These are phyloP conservation scores for Gobio occitaniae DNA, from an alignment of 2,797 vertebrate genomes.

Conservation along the genomic window DNA sequence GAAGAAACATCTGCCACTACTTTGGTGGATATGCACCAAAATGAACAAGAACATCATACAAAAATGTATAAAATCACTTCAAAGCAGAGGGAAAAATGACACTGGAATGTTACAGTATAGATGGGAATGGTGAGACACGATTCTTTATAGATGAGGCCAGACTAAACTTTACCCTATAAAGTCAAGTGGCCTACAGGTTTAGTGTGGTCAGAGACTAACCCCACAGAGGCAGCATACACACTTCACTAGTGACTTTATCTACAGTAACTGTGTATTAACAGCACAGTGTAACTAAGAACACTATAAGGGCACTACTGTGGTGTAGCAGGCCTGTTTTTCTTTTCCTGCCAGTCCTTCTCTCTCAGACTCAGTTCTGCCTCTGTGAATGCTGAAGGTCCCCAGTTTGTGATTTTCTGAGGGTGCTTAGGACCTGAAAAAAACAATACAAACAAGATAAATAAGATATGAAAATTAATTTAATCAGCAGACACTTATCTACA, in stretches of 20 bases:
- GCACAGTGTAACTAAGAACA: slow-evolving; percentile 35
- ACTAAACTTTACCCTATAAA: slow-evolving; percentile 17
- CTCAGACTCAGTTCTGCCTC: slow-evolving; percentile 87
- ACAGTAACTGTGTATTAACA: slow-evolving; percentile 15
- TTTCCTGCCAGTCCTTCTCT: slow-evolving; percentile 91
- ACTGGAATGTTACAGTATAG: slow-evolving; percentile 52
- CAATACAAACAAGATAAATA: slow-evolving; percentile 3
- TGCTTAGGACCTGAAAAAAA: slow-evolving; percentile 85
- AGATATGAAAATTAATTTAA: neutral
- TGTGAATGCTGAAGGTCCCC: slow-evolving; percentile 93
- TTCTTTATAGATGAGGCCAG: slow-evolving; percentile 39
- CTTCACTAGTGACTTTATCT: slow-evolving; percentile 46
- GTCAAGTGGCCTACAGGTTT: slow-evolving; percentile 40
- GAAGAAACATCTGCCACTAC: slow-evolving; percentile 45
- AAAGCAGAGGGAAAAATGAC: slow-evolving; percentile 37
- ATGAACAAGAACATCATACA: slow-evolving; percentile 38
- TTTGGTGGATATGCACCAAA: slow-evolving; percentile 56
- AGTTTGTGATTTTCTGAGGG: slow-evolving; percentile 89
- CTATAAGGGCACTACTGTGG: slow-evolving; percentile 65
- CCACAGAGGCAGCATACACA: slow-evolving; percentile 36
- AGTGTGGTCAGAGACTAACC: slow-evolving; percentile 35
- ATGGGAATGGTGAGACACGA: slow-evolving; percentile 30
- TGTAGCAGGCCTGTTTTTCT: slow-evolving; percentile 79
- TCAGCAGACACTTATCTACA: neutral
- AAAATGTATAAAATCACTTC: slow-evolving; percentile 44